Percentiles rank a stretch among this genome's conserved stretches.
phyloP scores from a whole-genome alignment of 2,797 vertebrate species.

The Podarcis lilfordi region DNA sequence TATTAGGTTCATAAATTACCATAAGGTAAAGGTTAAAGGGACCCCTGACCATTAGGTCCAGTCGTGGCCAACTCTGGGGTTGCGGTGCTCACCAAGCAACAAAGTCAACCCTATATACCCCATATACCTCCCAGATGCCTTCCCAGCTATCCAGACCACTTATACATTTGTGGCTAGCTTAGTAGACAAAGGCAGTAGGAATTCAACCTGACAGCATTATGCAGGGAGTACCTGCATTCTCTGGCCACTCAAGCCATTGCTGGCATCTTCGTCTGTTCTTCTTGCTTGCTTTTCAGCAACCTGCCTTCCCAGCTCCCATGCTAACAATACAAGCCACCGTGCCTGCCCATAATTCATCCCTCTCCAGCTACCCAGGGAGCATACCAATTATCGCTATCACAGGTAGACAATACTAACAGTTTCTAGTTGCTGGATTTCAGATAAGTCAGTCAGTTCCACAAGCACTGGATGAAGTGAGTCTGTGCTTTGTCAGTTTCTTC shows the following conservation, averaged over 20 bases:
- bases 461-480: not conserved
- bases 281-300: not conserved
- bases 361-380: conserved; percentile 3
- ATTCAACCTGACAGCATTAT: not conserved
- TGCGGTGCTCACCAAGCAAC: not conserved
- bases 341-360: not conserved
- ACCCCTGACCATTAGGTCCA: too few species aligned
- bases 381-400: not conserved
- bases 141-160: not conserved
- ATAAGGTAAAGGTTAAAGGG: too few species aligned
- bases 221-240: not conserved
- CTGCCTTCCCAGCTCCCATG: not conserved
- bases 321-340: conserved; percentile 1
- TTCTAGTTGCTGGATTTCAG: not conserved
- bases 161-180: not conserved
- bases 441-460: not conserved
- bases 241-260: not conserved
- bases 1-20: too few species aligned
- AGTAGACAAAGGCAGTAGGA: not conserved
- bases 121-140: not conserved
- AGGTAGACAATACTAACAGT: not conserved
- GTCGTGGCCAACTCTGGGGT: too few species aligned
- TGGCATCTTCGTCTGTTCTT: not conserved
- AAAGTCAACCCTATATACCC: not conserved
- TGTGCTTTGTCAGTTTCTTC: not conserved